Evolutionary conservation across 1,140 invertebrate genomes (phyloP).

Genomic region (Scaptodrosophila lebanonensis): DNA sequence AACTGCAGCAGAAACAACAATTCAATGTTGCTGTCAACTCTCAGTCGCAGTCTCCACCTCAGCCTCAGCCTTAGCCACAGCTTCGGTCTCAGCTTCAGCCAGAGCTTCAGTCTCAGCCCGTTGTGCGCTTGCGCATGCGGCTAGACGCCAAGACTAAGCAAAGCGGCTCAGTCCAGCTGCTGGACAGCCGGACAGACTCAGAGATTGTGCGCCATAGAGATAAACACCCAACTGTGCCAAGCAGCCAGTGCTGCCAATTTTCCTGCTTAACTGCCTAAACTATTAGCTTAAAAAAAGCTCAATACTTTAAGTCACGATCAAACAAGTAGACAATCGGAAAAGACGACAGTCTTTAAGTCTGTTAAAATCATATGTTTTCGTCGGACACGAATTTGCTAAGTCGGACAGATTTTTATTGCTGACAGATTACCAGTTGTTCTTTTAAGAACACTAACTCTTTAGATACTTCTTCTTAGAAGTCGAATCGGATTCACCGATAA

Average conservation of each 20-base stretch:
- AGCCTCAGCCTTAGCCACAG: neutral
- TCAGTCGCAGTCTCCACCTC: slow-evolving; percentile 21
- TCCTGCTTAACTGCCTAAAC: too few species aligned
- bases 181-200: slow-evolving; percentile 28
- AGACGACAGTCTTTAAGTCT: too few species aligned
- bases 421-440: too few species aligned
- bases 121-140: neutral
- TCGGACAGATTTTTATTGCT: too few species aligned
- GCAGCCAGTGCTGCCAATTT: slow-evolving; percentile 6
- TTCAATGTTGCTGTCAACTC: slow-evolving; percentile 67
- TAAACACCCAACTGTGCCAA: slow-evolving; percentile 53
- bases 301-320: too few species aligned
- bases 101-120: neutral
- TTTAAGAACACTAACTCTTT: too few species aligned
- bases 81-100: slow-evolving; percentile 1
- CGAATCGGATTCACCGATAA: too few species aligned
- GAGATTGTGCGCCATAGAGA: slow-evolving; percentile 55
- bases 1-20: slow-evolving; percentile 31
- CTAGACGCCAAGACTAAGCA: slow-evolving; percentile 13
- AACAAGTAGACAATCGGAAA: too few species aligned
- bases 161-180: slow-evolving; percentile 31
- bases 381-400: too few species aligned
- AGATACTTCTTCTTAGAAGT: too few species aligned
- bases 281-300: too few species aligned
- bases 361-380: too few species aligned